phyloP scores from a whole-genome alignment of 2,797 vertebrate species.

The Enteromius paludinosus region DNA sequence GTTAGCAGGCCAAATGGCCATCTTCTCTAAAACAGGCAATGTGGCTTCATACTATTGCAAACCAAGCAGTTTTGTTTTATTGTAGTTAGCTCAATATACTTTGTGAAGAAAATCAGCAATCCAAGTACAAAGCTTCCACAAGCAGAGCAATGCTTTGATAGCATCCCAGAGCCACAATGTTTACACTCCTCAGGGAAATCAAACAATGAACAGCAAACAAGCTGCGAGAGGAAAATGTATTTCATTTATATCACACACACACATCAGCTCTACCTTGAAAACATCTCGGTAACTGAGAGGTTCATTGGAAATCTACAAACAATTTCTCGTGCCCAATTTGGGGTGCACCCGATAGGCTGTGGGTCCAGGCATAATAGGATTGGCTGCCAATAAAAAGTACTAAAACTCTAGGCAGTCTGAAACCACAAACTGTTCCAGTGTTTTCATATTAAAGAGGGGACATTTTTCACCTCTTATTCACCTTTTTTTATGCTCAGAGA shows the following conservation, averaged over 20 bases:
- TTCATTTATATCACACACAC: neutral
- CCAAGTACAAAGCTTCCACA: neutral
- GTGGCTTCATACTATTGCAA: neutral
- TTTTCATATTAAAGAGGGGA: slow-evolving; percentile 35
- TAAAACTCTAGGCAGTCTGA: slow-evolving; percentile 26
- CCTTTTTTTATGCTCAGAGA: slow-evolving; percentile 22
- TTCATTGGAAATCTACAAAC: slow-evolving; percentile 15
- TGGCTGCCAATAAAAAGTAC: slow-evolving; percentile 19
- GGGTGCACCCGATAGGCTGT: slow-evolving; percentile 4
- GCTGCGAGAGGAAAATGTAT: neutral
- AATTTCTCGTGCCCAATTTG: neutral
- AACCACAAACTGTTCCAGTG: slow-evolving; percentile 50
- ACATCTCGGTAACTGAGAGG: neutral
- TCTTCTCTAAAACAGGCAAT: neutral
- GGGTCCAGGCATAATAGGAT: slow-evolving; percentile 1
- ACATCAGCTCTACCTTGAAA: neutral
- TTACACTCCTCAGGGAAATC: neutral
- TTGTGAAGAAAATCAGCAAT: neutral
- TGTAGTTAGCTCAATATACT: slow-evolving; percentile 1
- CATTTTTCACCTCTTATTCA: slow-evolving; percentile 65
- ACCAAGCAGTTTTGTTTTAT: neutral
- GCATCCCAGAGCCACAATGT: neutral
- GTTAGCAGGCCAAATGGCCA: slow-evolving; percentile 5
- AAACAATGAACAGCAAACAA: slow-evolving; percentile 15
- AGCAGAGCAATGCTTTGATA: neutral